These are phyloP conservation scores for Rhabdornis inornatus DNA, from an alignment of 2,113 vertebrate species.

Conservation along the genomic window DNA sequence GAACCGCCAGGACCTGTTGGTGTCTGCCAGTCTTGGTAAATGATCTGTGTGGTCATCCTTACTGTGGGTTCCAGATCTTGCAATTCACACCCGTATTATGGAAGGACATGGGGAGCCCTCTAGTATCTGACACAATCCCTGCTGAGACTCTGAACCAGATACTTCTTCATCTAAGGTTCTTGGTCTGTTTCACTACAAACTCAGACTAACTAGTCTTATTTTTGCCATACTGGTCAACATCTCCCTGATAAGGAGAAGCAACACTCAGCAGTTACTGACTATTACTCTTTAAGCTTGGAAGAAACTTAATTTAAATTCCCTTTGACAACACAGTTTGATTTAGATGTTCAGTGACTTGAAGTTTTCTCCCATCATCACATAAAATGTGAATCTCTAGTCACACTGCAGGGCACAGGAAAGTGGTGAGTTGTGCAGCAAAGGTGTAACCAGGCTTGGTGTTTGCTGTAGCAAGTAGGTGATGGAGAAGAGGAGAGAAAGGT, in stretches of 20 bases:
- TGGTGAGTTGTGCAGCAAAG: not conserved
- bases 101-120: not conserved
- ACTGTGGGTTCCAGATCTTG: not conserved
- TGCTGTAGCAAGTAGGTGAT: not conserved
- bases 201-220: not conserved
- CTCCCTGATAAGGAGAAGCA: not conserved
- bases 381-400: not conserved
- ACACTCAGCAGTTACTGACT: not conserved
- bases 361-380: not conserved
- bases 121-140: not conserved
- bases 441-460: not conserved
- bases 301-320: not conserved
- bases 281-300: not conserved
- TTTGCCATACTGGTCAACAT: not conserved
- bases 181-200: not conserved
- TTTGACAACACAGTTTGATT: conserved; percentile 12
- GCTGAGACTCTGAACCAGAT: not conserved
- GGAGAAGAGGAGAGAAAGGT: not conserved
- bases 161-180: not conserved
- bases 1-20: not conserved
- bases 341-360: conserved; percentile 5
- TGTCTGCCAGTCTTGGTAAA: not conserved
- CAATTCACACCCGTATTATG: not conserved
- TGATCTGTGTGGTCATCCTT: not conserved
- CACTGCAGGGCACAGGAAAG: not conserved